Conservation (phyloP, 2,113 vertebrate species). For the Craseonycteris thonglongyai region DNA sequence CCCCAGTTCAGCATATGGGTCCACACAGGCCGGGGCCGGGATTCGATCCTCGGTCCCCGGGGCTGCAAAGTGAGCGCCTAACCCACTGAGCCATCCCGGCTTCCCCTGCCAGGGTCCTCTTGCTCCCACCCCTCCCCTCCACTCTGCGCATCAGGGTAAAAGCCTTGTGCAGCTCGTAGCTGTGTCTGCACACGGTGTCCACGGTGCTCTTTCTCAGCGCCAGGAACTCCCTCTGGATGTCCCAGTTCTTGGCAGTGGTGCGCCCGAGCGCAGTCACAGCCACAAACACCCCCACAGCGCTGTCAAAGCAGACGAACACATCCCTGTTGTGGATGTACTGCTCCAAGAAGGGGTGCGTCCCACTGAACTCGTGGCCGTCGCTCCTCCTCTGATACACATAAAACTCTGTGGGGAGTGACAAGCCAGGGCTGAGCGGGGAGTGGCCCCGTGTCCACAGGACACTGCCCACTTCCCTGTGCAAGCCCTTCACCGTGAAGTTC, state of each 20-base stretch:
- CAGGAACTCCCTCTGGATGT: not conserved
- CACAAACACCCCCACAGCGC: not conserved
- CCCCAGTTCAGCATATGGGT: no score
- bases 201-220: accelerated
- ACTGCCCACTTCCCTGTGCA: not conserved
- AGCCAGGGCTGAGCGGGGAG: not conserved
- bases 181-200: not conserved
- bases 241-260: not conserved
- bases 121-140: not conserved
- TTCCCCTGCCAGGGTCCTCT: not conserved
- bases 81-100: no score
- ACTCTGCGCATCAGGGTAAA: not conserved
- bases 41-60: no score
- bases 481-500: not conserved
- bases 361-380: accelerated
- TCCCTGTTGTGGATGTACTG: not conserved
- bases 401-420: not conserved
- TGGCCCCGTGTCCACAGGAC: accelerated
- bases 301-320: not conserved
- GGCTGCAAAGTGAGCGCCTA: no score
- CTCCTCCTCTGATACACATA: accelerated
- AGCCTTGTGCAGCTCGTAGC: not conserved
- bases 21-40: no score
- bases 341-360: not conserved
- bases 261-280: not conserved